Evolutionary conservation across 2,797 vertebrate genomes (phyloP), one percentile per base, ranked within the genome.

Genomic region (Menidia menidia): DNA sequence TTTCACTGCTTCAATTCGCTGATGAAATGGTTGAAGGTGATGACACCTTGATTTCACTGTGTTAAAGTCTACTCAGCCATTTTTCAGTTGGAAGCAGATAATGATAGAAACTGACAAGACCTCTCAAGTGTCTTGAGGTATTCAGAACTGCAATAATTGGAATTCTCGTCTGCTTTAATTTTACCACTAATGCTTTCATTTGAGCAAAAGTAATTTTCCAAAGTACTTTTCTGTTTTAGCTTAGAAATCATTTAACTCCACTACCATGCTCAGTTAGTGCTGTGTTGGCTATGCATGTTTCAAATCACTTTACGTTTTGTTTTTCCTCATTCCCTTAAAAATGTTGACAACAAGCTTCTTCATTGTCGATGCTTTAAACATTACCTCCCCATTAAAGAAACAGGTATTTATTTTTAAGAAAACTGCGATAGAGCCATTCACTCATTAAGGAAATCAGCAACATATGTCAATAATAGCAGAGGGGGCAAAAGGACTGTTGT

Each of bases 11-110:
- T 69, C 72, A 53, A 6, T 44, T 2, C 59, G 74, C 72, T 82
- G 84, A 88, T 65, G 84, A 57, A 86, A 87, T 44, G 81, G 64
- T 42, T 35, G 25, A 30, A 63, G 57, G 63, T 61, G 81, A 85
- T 65, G 82, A 81, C 77, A 60, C 33, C 44, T 47, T 50, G 50
- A 63, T n/a, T 11, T 58, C 70, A 68, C 50, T 78, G 64, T 18
- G 35, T 55, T 55, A 47, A 68, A 16, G n/a, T 71, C 39, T 70
- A 63, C 53, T 75, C 43, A 32, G 19, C 53, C 74, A 33, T 77
- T 72, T 42, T 78, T 71, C 19, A 1, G 44, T 32, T 33, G 69
- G 59, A 56, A 19, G 42, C 57, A 64, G 19, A 75, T 32, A 44
- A 70, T 51, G 32, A 75, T 75, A 12, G 35, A 4, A n/a, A 72